A percentile compares a stretch with the other conserved stretches of the same genome.
These are phyloP conservation scores for Sigmodon hispidus DNA, from an alignment of 2,113 vertebrate genomes.

Conservation along the genomic window DNA sequence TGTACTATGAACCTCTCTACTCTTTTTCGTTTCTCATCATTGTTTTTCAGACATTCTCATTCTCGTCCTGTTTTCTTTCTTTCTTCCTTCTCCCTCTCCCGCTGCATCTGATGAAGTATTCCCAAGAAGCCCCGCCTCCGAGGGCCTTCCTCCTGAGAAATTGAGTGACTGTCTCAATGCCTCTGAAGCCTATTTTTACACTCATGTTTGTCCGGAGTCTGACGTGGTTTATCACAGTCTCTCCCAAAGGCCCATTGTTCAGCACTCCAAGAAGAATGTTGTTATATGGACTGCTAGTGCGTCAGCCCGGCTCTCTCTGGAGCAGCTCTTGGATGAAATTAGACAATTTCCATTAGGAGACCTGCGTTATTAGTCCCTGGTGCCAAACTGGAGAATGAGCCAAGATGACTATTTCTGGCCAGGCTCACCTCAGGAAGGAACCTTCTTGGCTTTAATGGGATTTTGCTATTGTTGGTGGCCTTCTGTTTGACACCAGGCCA, in stretches of 20 bases:
- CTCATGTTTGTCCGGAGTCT: constrained; percentile 89
- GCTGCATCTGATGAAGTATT: constrained; percentile 77
- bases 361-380: constrained; percentile 94
- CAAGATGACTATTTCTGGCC: constrained; percentile 98
- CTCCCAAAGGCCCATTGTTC: constrained; percentile 91
- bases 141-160: constrained; percentile 83
- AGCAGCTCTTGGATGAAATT: constrained; percentile 92
- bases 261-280: constrained; percentile 92
- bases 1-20: constrained; percentile 26
- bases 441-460: constrained; percentile 98
- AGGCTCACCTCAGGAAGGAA: constrained; percentile 98
- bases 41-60: neutral
- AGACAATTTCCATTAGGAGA: constrained; percentile 96
- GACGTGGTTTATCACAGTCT: constrained; percentile 87
- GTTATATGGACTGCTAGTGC: constrained; percentile 92
- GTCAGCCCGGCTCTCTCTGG: constrained; percentile 88
- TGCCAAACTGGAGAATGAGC: constrained; percentile 88
- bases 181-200: constrained; percentile 91
- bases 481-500: constrained; percentile 96
- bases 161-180: constrained; percentile 81
- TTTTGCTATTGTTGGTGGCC: constrained; percentile 97
- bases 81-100: neutral
- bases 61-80: neutral
- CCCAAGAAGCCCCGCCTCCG: constrained; percentile 70
- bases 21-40: neutral